Conservation (phyloP, 2,797 vertebrate genomes). For the Pangasius sanitwongsei region DNA sequence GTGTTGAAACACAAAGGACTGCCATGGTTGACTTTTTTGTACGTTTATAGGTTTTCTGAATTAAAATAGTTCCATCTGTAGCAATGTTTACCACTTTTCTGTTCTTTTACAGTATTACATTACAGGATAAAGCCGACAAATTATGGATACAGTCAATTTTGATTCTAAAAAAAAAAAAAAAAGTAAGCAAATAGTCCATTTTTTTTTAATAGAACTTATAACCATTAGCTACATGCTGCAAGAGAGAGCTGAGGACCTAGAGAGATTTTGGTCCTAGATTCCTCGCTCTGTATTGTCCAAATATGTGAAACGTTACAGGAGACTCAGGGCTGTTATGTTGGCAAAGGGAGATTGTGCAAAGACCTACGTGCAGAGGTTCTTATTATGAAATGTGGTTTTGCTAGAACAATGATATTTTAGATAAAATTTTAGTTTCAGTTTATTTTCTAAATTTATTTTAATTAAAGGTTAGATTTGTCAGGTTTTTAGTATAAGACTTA, state of each 20-base stretch:
- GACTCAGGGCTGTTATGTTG: not conserved
- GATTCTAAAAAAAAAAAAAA: not conserved
- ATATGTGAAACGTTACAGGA: not conserved
- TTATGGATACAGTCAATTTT: not conserved
- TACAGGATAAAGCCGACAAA: not conserved
- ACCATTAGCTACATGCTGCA: not conserved
- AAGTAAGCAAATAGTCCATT: not conserved
- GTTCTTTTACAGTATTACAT: not conserved
- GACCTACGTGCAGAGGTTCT: not conserved
- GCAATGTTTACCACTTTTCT: not conserved
- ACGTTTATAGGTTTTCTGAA: constrained; percentile 54
- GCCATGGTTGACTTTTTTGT: constrained; percentile 52
- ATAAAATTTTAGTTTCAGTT: not conserved
- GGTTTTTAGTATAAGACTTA: not conserved
- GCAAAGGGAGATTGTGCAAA: not conserved
- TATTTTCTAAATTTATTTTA: not conserved
- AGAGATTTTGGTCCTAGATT: not conserved
- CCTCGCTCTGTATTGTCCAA: not conserved
- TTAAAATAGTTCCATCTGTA: constrained; percentile 40
- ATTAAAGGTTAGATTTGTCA: not conserved
- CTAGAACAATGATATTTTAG: not conserved
- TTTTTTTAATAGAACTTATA: not conserved
- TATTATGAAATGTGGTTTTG: not conserved
- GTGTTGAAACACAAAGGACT: not conserved
- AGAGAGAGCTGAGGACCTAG: not conserved